Percentiles rank a stretch among this genome's conserved stretches.
These are phyloP conservation scores for Hypotaenidia philippensis DNA, from an alignment of 2,797 vertebrate species.

Conservation along the genomic window DNA sequence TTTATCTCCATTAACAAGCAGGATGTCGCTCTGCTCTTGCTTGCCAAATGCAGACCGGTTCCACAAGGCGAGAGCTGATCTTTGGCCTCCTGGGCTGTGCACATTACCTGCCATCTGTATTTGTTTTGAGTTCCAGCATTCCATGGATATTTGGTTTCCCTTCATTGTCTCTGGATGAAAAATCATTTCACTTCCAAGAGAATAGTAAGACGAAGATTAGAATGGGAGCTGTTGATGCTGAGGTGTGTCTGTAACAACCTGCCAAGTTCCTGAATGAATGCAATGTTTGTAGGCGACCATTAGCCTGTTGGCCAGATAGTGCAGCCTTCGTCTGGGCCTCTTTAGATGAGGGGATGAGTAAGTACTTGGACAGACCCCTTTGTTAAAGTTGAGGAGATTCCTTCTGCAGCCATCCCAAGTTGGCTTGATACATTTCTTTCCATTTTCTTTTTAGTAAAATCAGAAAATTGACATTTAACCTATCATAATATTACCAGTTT, in stretches of 20 bases:
- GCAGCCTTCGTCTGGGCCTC: fast-evolving
- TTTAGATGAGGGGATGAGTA: background rate
- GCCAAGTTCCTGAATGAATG: background rate
- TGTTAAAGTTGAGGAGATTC: background rate
- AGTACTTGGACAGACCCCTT: background rate
- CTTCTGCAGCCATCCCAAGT: background rate
- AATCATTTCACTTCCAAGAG: background rate
- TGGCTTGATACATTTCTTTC: background rate
- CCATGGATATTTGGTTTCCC: background rate
- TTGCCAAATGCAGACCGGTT: background rate
- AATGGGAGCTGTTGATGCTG: background rate
- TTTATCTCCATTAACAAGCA: background rate
- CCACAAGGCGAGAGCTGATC: background rate
- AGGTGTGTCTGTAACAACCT: background rate
- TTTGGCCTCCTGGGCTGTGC: background rate
- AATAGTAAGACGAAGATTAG: background rate
- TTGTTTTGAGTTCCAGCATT: background rate
- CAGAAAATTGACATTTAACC: background rate
- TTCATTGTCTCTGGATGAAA: background rate
- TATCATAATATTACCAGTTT: background rate
- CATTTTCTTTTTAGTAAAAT: background rate
- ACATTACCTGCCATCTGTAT: background rate
- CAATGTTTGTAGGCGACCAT: background rate
- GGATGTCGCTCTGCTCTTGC: background rate
- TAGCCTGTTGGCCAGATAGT: background rate